These are phyloP conservation scores for Neelides sp. DNA, from an alignment of 1,140 invertebrate genomes.

Conservation along the genomic window DNA sequence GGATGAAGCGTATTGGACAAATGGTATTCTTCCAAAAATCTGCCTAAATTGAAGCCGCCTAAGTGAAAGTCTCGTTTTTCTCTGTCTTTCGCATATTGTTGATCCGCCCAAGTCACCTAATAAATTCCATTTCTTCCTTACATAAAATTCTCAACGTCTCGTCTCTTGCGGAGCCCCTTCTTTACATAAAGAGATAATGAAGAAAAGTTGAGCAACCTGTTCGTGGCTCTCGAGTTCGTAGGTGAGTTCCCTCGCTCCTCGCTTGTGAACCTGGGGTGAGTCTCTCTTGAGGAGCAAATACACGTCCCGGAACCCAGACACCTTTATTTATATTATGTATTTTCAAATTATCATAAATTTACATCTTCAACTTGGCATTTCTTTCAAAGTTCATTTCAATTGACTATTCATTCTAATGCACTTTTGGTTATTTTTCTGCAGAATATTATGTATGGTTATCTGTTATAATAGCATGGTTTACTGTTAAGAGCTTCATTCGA, in stretches of 20 bases:
- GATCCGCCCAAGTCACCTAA: constrained; percentile 56
- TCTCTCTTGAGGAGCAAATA: constrained; percentile 43
- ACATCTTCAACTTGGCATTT: too few relatives aligned
- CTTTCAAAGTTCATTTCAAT: constrained; percentile 5
- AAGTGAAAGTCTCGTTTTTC: constrained; percentile 47
- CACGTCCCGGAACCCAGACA: constrained; percentile 44
- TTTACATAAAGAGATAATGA: too few relatives aligned
- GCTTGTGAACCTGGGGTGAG: constrained; percentile 32
- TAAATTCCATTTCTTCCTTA: too few relatives aligned
- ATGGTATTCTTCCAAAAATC: too few relatives aligned
- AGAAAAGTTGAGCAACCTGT: not conserved
- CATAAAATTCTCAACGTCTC: too few relatives aligned
- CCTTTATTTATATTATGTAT: too few relatives aligned
- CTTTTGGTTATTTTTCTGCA: not conserved
- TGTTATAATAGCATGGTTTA: too few relatives aligned
- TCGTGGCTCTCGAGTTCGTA: constrained; percentile 16
- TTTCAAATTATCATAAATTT: too few relatives aligned
- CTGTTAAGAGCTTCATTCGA: too few relatives aligned
- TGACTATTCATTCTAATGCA: not conserved
- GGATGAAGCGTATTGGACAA: too few relatives aligned
- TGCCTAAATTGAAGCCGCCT: not conserved
- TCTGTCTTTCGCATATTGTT: constrained; percentile 48
- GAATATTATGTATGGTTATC: too few relatives aligned
- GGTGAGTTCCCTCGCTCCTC: constrained; percentile 31
- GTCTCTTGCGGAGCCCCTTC: too few relatives aligned